phyloP scores from a whole-genome alignment of 2,888 invertebrate species.

The Drosophila diplacantha region DNA sequence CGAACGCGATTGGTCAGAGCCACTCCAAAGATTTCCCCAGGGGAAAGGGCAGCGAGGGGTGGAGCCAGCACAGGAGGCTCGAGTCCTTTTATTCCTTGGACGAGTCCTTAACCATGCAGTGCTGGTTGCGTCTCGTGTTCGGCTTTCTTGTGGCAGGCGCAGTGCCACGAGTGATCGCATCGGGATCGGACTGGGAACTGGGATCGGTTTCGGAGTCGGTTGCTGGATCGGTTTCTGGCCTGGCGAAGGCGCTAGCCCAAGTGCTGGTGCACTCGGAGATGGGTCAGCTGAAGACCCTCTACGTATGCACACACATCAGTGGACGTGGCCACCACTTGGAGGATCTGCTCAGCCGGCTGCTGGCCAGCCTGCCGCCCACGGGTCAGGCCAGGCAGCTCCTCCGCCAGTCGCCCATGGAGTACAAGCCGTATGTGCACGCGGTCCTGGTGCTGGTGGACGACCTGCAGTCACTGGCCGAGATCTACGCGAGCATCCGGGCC shows the following conservation, averaged over 20 bases:
- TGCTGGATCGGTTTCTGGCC: neutral
- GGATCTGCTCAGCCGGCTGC: constrained; percentile 28
- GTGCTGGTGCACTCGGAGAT: constrained; percentile 49
- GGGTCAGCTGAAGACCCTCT: constrained; percentile 41
- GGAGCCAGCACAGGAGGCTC: too few relatives aligned
- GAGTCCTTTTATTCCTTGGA: neutral
- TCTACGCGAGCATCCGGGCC: constrained; percentile 44
- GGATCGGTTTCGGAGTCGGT: neutral
- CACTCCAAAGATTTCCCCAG: constrained; percentile 49
- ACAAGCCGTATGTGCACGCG: constrained; percentile 50
- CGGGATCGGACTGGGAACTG: neutral
- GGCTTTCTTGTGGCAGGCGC: neutral
- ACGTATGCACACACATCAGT: constrained; percentile 45
- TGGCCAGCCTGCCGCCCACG: constrained; percentile 22
- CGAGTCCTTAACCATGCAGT: constrained; percentile 16
- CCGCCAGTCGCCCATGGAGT: constrained; percentile 35
- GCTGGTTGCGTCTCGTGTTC: neutral
- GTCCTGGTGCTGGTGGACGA: constrained; percentile 57
- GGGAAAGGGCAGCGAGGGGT: neutral
- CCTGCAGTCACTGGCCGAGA: constrained; percentile 35
- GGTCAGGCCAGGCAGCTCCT: constrained; percentile 28
- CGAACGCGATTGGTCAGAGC: constrained; percentile 12
- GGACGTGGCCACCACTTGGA: constrained; percentile 16
- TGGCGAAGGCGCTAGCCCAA: constrained; percentile 18
- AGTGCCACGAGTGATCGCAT: neutral